Evolutionary conservation across 2,888 invertebrate species (phyloP).

Genomic region (Oligia latruncula): DNA sequence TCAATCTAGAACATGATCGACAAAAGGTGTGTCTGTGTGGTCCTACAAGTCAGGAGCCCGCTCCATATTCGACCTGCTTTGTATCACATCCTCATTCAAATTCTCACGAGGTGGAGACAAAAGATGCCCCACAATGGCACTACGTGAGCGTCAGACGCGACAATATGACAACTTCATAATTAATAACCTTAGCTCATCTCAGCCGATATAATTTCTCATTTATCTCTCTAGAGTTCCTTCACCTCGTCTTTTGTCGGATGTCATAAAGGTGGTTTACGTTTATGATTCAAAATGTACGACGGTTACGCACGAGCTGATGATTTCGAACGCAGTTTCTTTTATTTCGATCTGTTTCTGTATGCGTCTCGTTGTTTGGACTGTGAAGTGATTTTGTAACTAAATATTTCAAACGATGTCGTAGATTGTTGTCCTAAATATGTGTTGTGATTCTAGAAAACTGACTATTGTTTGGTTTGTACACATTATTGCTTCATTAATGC

Average conservation of each 20-base stretch:
- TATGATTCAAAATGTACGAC: constrained; percentile 86
- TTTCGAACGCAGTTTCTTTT: constrained; percentile 76
- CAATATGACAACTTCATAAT: constrained; percentile 89
- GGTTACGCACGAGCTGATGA: constrained; percentile 87
- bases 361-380: constrained; percentile 54
- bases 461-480: constrained; percentile 26
- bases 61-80: constrained; percentile 80
- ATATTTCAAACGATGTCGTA: constrained; percentile 47
- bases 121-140: constrained; percentile 80
- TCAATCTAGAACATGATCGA: constrained; percentile 58
- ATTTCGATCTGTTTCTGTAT: constrained; percentile 66
- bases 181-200: constrained; percentile 89
- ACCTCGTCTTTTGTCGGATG: constrained; percentile 86
- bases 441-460: constrained; percentile 49
- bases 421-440: constrained; percentile 50
- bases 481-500: constrained; percentile 40
- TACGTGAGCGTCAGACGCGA: constrained; percentile 85
- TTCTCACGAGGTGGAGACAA: constrained; percentile 88
- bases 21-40: constrained; percentile 81
- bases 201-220: constrained; percentile 89
- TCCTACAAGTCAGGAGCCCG: constrained; percentile 82
- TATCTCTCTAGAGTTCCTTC: constrained; percentile 87
- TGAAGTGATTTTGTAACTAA: constrained; percentile 63
- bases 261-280: constrained; percentile 85
- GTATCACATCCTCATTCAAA: constrained; percentile 80